Base-by-base conservation (phyloP, 2,888 invertebrate species). In the Leptodirus hochenwartii region DNA sequence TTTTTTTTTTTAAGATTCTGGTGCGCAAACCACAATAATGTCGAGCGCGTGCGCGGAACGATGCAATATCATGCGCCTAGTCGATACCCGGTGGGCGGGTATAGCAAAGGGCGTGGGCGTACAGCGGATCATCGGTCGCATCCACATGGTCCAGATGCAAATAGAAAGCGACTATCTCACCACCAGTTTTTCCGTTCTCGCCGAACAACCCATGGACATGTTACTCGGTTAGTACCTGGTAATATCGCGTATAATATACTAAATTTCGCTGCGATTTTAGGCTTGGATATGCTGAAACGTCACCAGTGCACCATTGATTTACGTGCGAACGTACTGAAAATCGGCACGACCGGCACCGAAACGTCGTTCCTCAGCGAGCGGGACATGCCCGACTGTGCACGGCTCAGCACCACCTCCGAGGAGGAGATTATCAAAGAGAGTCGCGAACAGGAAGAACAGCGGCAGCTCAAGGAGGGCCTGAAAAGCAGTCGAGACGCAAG, bases 121-220 rank as follows among this genome's bases (percentile, higher is more conserved):
- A 1, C 95, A 98, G 54, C 73, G 77, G 43, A 93, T 96, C 43
- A 79, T 93, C 36, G 98, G 98, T 2, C 69, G 95, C 34, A 90
- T 98, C 43, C 98, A 98, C 54, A 82, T 90, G 79, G 87, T 82
- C 5, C 90, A 95, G 57, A 84, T 98, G 55, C 82, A 95, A 56
- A 95, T 98, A 39, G 91, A 82, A 44, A 77, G 74, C 40, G 87
- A 85, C 49, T 91, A 84, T 54, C 65, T 98, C 23, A 87, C 90
- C 2, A 90, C 93, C 3, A 93, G 93, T 22, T 96, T 98, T 57
- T 90, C 91, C 16, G 90, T 98, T 22, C 64, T 98, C 26, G 87
- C 91, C 49, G 82, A 95, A 44, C 95, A 96, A 53, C 84, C 90
- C 1, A 93, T 96, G 90, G 96, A 98, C 47, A 91, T 98, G 88